These are phyloP conservation scores for Protula sp. DNA, from an alignment of 2,888 invertebrate species.

Conservation along the genomic window DNA sequence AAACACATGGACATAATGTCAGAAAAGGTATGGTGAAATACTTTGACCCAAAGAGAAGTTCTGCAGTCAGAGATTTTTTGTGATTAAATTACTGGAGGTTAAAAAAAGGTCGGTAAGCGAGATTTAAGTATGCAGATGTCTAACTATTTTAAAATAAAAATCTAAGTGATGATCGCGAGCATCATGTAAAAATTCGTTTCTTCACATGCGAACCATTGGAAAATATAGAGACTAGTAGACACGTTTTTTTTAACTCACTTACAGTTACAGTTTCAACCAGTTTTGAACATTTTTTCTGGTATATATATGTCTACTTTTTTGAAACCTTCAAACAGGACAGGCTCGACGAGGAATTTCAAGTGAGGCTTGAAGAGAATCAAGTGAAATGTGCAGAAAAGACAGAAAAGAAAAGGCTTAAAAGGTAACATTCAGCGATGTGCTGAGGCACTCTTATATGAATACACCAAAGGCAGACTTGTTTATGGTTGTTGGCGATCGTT, in stretches of 20 bases:
- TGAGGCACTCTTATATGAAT: no score
- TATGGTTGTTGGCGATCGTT: no score
- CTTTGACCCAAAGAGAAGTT: no score
- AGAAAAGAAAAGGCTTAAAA: conserved; percentile 83
- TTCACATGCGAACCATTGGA: not conserved
- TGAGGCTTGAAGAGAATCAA: conserved; percentile 71
- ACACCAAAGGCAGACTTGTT: no score
- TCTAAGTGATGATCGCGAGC: not conserved
- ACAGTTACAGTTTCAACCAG: not conserved
- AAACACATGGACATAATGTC: conserved; percentile 87
- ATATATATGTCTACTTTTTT: not conserved
- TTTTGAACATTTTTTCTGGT: not conserved
- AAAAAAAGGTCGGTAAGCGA: no score
- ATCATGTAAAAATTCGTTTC: not conserved
- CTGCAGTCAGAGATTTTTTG: no score
- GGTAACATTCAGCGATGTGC: conserved; percentile 17
- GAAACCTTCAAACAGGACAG: conserved; percentile 66
- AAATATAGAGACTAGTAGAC: not conserved
- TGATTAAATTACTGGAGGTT: no score
- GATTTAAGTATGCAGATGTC: no score
- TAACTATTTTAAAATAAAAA: no score
- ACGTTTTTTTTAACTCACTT: no score
- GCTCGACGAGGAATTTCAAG: conserved; percentile 75
- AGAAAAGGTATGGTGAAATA: conserved; percentile 62
- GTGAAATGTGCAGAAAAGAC: conserved; percentile 72